Evolutionary conservation across 2,797 vertebrate species (phyloP), one percentile per base, ranked within the genome.

Genomic region (Enteromius thamalakanensis): DNA sequence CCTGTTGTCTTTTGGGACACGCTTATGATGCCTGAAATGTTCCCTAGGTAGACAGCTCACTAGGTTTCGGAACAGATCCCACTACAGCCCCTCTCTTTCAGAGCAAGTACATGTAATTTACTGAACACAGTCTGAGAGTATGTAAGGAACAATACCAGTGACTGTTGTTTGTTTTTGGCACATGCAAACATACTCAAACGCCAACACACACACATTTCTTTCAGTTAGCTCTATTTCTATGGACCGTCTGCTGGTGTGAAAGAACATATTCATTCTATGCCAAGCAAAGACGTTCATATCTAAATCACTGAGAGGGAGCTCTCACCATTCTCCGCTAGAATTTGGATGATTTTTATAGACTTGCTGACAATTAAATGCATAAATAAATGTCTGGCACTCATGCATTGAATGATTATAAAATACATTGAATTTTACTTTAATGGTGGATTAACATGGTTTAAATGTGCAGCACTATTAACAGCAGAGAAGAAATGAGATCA

Each of bases 231-330:
- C 32, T 21, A 49, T 64, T 26, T 62, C 69, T 81, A 40, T 45
- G 67, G 67, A 84, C 76, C 69, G 21, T 71, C 67, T 80, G 75
- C 65, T 78, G 67, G 23, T 58, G 29, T 69, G 65, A 69, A 69
- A 62, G 75, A 58, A 71, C 32, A 84, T 55, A 68, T 60, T 79
- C 51, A 62, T 71, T 70, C 67, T 45, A 60, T 71, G 79, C 67
- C 79, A 80, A 60, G 51, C 29, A 15, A 37, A 79, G 62, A 53
- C 12, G 14, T 23, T n/a, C 77, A 68, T 53, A 49, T 68, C 47
- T 79, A 49, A 53, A 53, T 64, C 42, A 19, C 2, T 29, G 15
- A 45, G 3, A 74, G 3, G 2, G 29, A 69, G 21, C n/a, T 19
- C 5, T 45, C 6, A 3, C 6, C 40, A 45, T 45, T 70, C 23